Base-by-base conservation (phyloP, 2,888 invertebrate species). In the Parelbella ahira region DNA sequence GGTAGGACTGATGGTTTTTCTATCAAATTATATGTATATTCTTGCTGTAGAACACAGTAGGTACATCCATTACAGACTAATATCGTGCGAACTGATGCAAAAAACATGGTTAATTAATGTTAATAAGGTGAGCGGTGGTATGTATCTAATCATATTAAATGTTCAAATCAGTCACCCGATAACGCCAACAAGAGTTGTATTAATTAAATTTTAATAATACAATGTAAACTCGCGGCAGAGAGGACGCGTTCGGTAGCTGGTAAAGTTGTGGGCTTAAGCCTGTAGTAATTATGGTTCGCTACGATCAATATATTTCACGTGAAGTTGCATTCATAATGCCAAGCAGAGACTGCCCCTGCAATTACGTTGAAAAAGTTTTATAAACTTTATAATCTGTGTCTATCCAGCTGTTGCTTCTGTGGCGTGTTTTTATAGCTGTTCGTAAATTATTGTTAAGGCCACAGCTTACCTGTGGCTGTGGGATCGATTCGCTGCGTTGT, bases 401-500 rank as follows among this genome's bases (percentile, higher is more conserved):
- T 34, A 34, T 29, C 18, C 42, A 29, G 23, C 43, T 47, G 53
- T 58, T 61, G 47, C 63, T 53, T 54, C 61, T 53, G 58, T 51
- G 47, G 49, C 55, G 57, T 58, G 56, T 71, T 72, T 70, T 73
- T 69, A 66, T 66, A 61, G 56, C 18, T 56, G 55, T 60, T 51
- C 51, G 56, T 74, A 65, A 74, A 70, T 75, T 66, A 70, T n/a
- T 60, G 60, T 64, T 62, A 68, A 60, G 61, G 60, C 57, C n/a
- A 64, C 56, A 60, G 54, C 58, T 62, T 69, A 70, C 71, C 72
- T 69, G 75, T 63, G 63, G 47, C 45, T 41, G 62, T 59, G 58
- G 64, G 75, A 80, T 79, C 78, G 77, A 83, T 83, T 83, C 78
- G 69, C 57, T 63, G 60, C 71, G 69, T 74, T 66, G 69, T 69